Evolutionary conservation across 1,140 invertebrate genomes (phyloP).

Genomic region (Penaeus indicus): DNA sequence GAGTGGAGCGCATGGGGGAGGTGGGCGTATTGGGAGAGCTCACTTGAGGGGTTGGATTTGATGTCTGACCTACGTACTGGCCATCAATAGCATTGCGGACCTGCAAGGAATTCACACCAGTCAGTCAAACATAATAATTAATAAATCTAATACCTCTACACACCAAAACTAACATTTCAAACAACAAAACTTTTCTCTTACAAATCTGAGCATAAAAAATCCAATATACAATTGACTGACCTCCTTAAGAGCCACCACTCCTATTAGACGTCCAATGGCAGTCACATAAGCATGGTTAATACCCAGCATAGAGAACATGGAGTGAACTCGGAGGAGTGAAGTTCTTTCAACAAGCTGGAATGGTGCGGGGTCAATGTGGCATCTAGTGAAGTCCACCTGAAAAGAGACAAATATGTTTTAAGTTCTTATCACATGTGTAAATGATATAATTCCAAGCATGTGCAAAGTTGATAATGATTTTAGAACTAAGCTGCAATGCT

Average conservation of each 20-base stretch:
- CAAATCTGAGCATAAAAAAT: not conserved
- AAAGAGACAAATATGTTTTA: not conserved
- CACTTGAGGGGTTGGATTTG: conserved; percentile 47
- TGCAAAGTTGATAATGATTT: too few relatives aligned
- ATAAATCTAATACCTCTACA: not conserved
- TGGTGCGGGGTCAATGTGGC: conserved; percentile 97
- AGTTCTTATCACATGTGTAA: too few relatives aligned
- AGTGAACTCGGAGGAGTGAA: conserved; percentile 96
- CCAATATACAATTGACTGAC: conserved; percentile 34
- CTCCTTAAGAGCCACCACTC: conserved; percentile 95
- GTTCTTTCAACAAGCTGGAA: conserved; percentile 98
- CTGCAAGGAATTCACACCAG: not conserved
- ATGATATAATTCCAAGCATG: too few relatives aligned
- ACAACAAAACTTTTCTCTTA: not conserved
- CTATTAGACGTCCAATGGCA: conserved; percentile 93
- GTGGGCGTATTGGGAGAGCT: conserved; percentile 46
- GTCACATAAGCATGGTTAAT: conserved; percentile 98
- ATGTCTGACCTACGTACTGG: conserved; percentile 56
- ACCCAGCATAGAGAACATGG: conserved; percentile 95
- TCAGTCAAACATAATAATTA: not conserved
- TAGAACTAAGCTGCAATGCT: not conserved
- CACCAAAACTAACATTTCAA: not conserved
- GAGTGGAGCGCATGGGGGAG: conserved; percentile 32
- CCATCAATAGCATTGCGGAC: conserved; percentile 59
- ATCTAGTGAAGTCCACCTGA: conserved; percentile 87